Evolutionary conservation across 2,888 invertebrate genomes (phyloP).

Genomic region (Phorcus lineatus): DNA sequence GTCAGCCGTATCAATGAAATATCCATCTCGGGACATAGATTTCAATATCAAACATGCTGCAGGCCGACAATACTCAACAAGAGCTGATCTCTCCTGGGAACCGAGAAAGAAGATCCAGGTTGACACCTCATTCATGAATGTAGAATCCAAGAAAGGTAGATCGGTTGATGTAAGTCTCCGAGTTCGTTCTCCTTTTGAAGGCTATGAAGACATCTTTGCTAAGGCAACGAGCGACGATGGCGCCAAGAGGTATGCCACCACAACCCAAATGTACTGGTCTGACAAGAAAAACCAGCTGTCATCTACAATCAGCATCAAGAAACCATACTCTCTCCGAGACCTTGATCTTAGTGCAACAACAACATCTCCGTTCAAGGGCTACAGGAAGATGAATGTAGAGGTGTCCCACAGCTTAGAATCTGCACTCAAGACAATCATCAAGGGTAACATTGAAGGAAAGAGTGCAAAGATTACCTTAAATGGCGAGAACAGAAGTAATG

Average conservation of each 20-base stretch:
- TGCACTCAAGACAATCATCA: constrained; percentile 40
- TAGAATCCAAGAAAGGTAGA: constrained; percentile 11
- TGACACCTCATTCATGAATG: constrained; percentile 42
- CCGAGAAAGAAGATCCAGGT: constrained; percentile 38
- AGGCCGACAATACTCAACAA: constrained; percentile 41
- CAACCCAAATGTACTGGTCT: constrained; percentile 48
- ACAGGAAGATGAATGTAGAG: constrained; percentile 40
- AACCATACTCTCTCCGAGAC: constrained; percentile 49
- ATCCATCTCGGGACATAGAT: constrained; percentile 41
- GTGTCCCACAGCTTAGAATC: constrained; percentile 44
- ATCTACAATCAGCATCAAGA: constrained; percentile 45
- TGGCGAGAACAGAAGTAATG: constrained; percentile 43
- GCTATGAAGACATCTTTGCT: constrained; percentile 32
- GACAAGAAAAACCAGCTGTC: constrained; percentile 47
- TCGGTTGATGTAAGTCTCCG: constrained; percentile 41
- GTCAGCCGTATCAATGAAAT: constrained; percentile 39
- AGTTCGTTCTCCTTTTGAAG: constrained; percentile 43
- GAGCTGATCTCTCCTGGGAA: constrained; percentile 46
- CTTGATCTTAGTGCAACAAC: constrained; percentile 45
- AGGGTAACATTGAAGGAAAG: constrained; percentile 40
- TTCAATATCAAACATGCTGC: constrained; percentile 46
- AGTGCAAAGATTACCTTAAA: constrained; percentile 44
- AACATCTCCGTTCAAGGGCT: constrained; percentile 52
- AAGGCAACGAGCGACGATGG: constrained; percentile 41
- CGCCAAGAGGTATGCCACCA: constrained; percentile 38